Evolutionary conservation across 2,113 vertebrate species (phyloP).

Genomic region (Cyrtonyx montezumae): DNA sequence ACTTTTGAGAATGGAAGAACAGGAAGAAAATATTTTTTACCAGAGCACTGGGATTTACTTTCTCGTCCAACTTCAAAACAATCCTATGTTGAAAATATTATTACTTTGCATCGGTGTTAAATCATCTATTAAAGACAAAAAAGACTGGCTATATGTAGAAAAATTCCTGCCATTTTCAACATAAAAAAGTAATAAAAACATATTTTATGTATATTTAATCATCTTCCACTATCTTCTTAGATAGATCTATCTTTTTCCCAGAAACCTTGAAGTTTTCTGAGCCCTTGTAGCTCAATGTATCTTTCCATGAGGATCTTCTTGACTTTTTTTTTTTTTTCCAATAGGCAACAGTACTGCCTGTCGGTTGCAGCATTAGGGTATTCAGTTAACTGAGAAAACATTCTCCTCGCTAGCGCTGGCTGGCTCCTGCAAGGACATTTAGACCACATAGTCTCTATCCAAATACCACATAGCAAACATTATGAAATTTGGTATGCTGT

Average conservation of each 20-base stretch:
- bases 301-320: background rate
- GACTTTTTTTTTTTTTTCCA: background rate
- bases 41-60: background rate
- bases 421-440: background rate
- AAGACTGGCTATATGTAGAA: background rate
- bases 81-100: background rate
- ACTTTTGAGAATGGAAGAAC: background rate
- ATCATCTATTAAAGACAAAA: background rate
- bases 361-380: background rate
- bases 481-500: background rate
- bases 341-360: background rate
- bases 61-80: background rate
- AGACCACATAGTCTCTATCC: background rate
- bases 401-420: background rate
- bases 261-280: background rate
- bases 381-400: background rate
- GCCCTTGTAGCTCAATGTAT: background rate
- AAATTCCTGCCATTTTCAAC: background rate
- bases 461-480: background rate
- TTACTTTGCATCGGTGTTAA: background rate
- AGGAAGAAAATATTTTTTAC: background rate
- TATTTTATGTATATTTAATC: background rate
- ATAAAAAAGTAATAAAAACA: background rate
- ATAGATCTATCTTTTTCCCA: background rate
- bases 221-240: background rate